Conservation (phyloP, 2,888 invertebrate genomes). For the Ferdinandea cuprea region DNA sequence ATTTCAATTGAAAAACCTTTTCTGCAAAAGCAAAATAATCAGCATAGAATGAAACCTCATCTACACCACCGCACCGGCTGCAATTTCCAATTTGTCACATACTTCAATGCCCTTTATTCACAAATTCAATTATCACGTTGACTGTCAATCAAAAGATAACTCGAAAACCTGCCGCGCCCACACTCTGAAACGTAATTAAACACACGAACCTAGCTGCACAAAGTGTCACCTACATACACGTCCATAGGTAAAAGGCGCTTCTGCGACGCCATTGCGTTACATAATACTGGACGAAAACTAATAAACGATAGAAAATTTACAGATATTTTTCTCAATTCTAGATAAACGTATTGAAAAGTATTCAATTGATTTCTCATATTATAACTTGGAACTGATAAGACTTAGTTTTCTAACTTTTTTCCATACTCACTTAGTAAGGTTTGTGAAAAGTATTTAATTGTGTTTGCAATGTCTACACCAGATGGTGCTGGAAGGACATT, state of each 20-base stretch:
- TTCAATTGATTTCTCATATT: too few relatives aligned
- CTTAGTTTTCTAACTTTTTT: too few relatives aligned
- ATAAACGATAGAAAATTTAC: too few relatives aligned
- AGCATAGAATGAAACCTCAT: too few relatives aligned
- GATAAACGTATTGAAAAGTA: too few relatives aligned
- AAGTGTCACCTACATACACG: background rate
- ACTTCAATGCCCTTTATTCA: background rate
- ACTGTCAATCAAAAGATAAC: background rate
- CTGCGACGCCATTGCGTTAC: conserved; percentile 6
- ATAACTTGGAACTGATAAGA: too few relatives aligned
- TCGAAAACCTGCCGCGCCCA: background rate
- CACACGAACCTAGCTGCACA: background rate
- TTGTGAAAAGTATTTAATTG: conserved; percentile 98
- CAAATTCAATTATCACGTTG: background rate
- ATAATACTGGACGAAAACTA: background rate
- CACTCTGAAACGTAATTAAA: background rate
- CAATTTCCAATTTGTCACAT: too few relatives aligned
- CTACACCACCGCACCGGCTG: too few relatives aligned
- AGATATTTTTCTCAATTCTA: too few relatives aligned
- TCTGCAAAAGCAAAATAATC: too few relatives aligned
- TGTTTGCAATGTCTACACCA: conserved; percentile 97
- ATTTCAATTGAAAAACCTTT: too few relatives aligned
- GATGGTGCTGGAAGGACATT: conserved; percentile 96
- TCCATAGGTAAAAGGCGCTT: background rate
- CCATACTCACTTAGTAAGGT: conserved; percentile 93